Conservation (phyloP, 2,113 vertebrate species). For the Cardinalis cardinalis region DNA sequence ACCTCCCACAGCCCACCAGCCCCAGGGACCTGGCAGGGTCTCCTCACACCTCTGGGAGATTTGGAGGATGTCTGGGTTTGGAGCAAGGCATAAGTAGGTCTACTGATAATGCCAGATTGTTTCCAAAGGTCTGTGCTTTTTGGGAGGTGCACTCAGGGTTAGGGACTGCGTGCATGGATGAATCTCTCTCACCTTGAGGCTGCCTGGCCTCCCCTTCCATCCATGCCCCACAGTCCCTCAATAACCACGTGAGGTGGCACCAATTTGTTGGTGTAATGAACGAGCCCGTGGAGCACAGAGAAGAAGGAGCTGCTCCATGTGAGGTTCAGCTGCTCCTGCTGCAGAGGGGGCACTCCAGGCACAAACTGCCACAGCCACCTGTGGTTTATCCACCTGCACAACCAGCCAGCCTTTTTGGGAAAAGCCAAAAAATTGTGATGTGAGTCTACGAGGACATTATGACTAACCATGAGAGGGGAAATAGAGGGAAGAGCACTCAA, state of each 20-base stretch:
- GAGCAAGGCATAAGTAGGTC: neutral
- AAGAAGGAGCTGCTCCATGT: neutral
- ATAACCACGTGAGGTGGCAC: accelerated
- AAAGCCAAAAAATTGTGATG: neutral
- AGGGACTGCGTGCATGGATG: neutral
- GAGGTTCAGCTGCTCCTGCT: neutral
- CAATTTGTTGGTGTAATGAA: accelerated
- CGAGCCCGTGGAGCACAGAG: accelerated
- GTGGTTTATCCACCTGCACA: neutral
- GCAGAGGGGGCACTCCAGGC: neutral
- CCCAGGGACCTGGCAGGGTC: neutral
- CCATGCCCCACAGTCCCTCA: neutral
- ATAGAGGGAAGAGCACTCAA: neutral
- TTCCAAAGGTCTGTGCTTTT: neutral
- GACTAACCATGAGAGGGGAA: neutral
- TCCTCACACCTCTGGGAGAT: neutral
- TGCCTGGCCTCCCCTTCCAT: neutral
- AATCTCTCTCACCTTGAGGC: neutral
- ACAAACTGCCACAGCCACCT: neutral
- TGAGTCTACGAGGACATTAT: neutral
- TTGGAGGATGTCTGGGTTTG: neutral
- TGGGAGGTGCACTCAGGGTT: neutral
- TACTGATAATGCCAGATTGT: neutral
- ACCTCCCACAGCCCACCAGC: neutral
- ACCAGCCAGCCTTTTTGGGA: neutral